Conservation (phyloP, 1,140 invertebrate species). For the Drosophila arizonae region DNA sequence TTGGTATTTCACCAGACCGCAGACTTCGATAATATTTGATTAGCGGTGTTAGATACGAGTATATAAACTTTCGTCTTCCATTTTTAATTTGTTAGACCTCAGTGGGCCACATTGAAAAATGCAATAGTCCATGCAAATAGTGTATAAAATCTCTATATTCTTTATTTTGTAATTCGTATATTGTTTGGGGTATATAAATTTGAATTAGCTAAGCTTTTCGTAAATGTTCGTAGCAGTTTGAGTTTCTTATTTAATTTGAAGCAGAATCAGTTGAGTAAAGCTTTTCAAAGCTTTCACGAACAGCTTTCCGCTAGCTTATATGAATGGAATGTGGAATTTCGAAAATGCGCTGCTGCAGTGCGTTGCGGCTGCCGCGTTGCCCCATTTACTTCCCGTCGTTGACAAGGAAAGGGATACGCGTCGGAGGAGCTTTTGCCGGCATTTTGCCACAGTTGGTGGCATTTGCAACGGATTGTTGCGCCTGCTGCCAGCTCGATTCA, state of each 20-base stretch:
- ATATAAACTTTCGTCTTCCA: too few relatives aligned
- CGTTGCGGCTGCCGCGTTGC: constrained; percentile 45
- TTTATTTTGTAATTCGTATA: too few relatives aligned
- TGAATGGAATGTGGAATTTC: constrained; percentile 55
- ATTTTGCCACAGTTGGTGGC: constrained; percentile 19
- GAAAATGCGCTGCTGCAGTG: constrained; percentile 67
- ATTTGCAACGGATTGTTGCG: constrained; percentile 32
- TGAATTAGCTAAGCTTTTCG: background rate
- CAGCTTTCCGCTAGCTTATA: constrained; percentile 15
- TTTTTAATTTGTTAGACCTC: too few relatives aligned
- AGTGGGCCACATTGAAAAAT: too few relatives aligned
- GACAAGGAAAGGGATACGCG: background rate
- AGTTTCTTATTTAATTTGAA: background rate
- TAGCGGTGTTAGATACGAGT: too few relatives aligned
- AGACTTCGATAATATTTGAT: too few relatives aligned
- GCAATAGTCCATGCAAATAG: too few relatives aligned
- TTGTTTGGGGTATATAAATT: too few relatives aligned
- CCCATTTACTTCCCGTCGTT: constrained; percentile 54
- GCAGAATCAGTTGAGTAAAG: background rate
- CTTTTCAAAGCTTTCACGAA: constrained; percentile 37
- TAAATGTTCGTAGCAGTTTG: background rate
- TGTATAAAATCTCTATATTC: too few relatives aligned
- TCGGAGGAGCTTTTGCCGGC: constrained; percentile 38
- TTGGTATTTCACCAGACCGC: too few relatives aligned
- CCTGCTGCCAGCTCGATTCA: constrained; percentile 7